These are phyloP conservation scores for Gopherus evgoodei DNA, from an alignment of 2,113 vertebrate genomes.

Conservation along the genomic window DNA sequence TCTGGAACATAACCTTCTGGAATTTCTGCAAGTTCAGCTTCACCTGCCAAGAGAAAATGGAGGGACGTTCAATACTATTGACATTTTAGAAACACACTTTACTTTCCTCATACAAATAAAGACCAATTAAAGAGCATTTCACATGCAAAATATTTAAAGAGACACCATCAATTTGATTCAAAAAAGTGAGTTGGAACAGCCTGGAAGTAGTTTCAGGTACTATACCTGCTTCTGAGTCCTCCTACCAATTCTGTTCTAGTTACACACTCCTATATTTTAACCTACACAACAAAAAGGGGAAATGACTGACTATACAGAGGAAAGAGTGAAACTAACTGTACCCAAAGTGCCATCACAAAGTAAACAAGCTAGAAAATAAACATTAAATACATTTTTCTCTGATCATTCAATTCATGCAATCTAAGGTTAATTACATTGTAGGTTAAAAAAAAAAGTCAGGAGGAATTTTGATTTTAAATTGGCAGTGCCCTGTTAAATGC, in stretches of 20 bases:
- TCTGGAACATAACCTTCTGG: conserved; percentile 93
- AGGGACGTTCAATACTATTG: not conserved
- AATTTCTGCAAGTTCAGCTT: conserved; percentile 91
- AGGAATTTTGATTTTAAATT: not conserved
- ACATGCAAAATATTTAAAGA: not conserved
- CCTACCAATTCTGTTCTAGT: not conserved
- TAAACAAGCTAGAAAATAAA: not conserved
- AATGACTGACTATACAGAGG: not conserved
- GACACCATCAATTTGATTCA: not conserved
- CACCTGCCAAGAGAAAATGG: conserved; percentile 79
- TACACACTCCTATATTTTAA: not conserved
- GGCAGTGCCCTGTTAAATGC: not conserved
- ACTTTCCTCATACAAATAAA: not conserved
- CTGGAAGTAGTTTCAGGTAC: not conserved
- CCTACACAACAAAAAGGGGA: not conserved
- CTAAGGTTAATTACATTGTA: not conserved
- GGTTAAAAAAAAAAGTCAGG: not conserved
- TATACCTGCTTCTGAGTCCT: not conserved
- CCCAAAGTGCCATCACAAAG: not conserved
- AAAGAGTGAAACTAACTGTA: not conserved
- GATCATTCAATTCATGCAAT: not conserved
- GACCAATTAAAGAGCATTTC: not conserved
- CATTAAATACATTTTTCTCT: not conserved
- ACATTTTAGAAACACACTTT: not conserved
- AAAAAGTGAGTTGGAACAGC: not conserved